phyloP scores from a whole-genome alignment of 2,888 invertebrate genomes.

The Yponomeuta evonymella region DNA sequence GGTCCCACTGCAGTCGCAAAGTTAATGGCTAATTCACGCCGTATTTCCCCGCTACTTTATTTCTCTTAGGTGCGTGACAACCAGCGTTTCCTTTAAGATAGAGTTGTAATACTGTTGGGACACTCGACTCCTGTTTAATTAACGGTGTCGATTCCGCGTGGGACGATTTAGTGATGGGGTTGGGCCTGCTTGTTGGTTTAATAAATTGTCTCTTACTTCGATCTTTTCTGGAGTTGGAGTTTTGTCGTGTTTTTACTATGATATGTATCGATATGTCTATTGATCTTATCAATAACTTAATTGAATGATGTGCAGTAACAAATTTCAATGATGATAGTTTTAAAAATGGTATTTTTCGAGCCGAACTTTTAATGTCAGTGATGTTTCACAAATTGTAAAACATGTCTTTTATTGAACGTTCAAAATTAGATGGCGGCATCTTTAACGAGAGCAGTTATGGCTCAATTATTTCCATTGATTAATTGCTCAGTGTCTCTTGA shows the following conservation, averaged over 20 bases:
- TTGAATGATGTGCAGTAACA: too few species aligned
- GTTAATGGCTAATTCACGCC: constrained; percentile 36
- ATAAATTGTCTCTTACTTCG: background rate
- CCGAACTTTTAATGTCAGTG: too few species aligned
- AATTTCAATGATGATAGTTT: too few species aligned
- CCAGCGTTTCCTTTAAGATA: constrained; percentile 38
- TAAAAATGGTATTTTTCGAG: too few species aligned
- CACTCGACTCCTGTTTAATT: constrained; percentile 35
- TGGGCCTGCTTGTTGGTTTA: background rate
- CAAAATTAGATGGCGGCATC: background rate
- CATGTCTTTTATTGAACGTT: background rate
- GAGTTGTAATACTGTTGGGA: constrained; percentile 34
- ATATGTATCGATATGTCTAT: background rate
- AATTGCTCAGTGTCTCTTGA: constrained; percentile 12
- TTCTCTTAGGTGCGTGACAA: constrained; percentile 45
- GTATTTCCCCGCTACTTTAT: constrained; percentile 25
- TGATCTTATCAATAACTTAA: background rate
- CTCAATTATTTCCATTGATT: constrained; percentile 11
- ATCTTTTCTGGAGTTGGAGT: background rate
- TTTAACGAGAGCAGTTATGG: constrained; percentile 5
- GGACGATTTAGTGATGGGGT: constrained; percentile 17
- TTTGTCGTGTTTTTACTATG: background rate
- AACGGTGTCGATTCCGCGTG: constrained; percentile 34
- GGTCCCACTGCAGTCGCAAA: constrained; percentile 8
- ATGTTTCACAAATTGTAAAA: too few species aligned